Base-by-base conservation (phyloP, 1,140 invertebrate species). In the Protaetia brevitarsis region DNA sequence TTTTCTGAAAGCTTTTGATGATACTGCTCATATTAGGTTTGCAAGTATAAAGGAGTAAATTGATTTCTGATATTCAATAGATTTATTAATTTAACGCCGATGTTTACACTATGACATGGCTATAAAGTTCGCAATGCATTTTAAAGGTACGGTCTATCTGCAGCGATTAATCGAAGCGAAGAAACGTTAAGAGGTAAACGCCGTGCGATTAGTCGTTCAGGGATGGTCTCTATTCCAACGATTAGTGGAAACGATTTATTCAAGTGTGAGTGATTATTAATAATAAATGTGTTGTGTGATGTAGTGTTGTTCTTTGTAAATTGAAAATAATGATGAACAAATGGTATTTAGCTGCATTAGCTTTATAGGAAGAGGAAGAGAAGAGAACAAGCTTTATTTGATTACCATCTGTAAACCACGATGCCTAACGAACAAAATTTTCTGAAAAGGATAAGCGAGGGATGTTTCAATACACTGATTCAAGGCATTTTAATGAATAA, bases 401-500 rank as follows among this genome's bases (percentile, higher is more conserved):
- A 34, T n/a, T 7, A 34, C 31, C n/a, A 34, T 34, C 7, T 34
- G 31, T 34, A 34, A 34, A 34, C 31, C n/a, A 34, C 31, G 31
- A 34, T n/a, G 31, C 31, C 31, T 7, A 34, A 34, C 31, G 7
- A 34, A 34, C 31, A 34, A 34, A 34, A 34, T 34, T 63, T 63
- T 41, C 23, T 63, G n/a, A 63, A 41, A 6, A 36, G 61, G 23
- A 41, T 11, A 41, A 45, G 11, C 10, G 31, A 63, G 26, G 31
- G 61, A 11, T 56, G 29, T 23, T 63, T 56, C 61, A 13, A 63
- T 16, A 36, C 26, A 7, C 34, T 63, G 61, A 41, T 63, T 10
- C 6, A 7, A 16, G 16, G 61, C 5, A 28, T 51, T 23, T 41
- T 63, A 16, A 41, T 41, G 29, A 31, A 60, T 28, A 16, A 45